Evolutionary conservation across 2,113 vertebrate species (phyloP).

Genomic region (Natator depressus): DNA sequence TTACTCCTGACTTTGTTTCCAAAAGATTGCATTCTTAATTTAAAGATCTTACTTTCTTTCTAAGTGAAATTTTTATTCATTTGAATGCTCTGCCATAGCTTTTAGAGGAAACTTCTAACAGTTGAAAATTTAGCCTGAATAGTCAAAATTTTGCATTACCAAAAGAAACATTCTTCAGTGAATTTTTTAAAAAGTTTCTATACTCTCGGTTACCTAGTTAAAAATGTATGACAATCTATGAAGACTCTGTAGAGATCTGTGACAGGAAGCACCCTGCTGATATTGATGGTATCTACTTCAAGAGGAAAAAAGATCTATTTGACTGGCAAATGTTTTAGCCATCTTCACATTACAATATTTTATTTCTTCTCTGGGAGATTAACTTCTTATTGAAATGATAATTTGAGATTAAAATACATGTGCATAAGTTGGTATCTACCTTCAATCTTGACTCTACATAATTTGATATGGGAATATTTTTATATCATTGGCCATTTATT

Average conservation of each 20-base stretch:
- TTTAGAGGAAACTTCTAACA: neutral
- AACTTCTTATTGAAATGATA: constrained; percentile 46
- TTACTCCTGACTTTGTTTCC: neutral
- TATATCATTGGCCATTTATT: neutral
- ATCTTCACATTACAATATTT: constrained; percentile 8
- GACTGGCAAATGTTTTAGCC: constrained; percentile 28
- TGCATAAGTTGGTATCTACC: neutral
- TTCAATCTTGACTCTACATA: neutral
- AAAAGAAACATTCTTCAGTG: neutral
- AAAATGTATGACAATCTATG: constrained; percentile 1
- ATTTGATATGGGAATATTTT: constrained; percentile 22
- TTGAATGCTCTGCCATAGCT: neutral
- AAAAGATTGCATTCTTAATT: neutral
- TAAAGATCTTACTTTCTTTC: constrained; percentile 5
- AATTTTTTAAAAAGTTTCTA: neutral
- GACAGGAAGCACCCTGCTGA: neutral
- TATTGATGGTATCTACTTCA: constrained; percentile 15
- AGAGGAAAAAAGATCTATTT: constrained; percentile 39
- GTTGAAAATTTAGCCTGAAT: neutral
- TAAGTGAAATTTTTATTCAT: neutral
- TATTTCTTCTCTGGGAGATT: constrained; percentile 19
- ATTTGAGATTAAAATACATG: constrained; percentile 22
- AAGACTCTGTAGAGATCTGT: neutral
- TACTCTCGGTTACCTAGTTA: neutral
- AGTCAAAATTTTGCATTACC: neutral